These are phyloP conservation scores for Muricea muricata DNA, from an alignment of 92 coral and sea anemone species.

Conservation along the genomic window DNA sequence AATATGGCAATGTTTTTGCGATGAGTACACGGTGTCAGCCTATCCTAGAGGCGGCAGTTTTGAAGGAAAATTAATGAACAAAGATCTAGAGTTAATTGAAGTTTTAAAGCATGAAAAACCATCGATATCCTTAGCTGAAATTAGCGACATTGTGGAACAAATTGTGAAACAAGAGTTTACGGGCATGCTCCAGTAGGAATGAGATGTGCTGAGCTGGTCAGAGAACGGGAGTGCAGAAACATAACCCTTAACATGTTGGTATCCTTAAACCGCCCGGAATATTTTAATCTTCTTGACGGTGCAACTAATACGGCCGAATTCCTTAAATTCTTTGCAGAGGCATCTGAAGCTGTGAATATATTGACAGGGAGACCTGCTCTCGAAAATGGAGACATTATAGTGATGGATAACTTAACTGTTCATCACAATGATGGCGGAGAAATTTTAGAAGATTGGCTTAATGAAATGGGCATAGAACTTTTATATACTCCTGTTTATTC, in stretches of 20 bases:
- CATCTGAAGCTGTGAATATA: neutral
- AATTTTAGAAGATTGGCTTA: neutral
- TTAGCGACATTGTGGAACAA: slow-evolving; percentile 10
- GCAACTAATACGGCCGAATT: slow-evolving; percentile 50
- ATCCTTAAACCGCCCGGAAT: slow-evolving; percentile 45
- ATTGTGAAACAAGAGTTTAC: slow-evolving; percentile 26
- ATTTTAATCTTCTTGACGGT: slow-evolving; percentile 50
- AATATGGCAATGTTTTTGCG: slow-evolving; percentile 53
- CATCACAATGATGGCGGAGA: slow-evolving; percentile 27
- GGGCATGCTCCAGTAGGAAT: slow-evolving; percentile 47
- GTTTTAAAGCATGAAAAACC: neutral
- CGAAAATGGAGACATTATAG: slow-evolving; percentile 40
- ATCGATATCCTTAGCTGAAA: slow-evolving; percentile 39
- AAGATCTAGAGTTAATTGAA: slow-evolving; percentile 57
- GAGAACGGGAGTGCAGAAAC: slow-evolving; percentile 46
- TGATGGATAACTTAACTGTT: slow-evolving; percentile 1
- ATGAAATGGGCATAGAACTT: slow-evolving; percentile 40
- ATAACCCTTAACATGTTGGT: slow-evolving; percentile 35
- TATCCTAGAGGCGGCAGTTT: slow-evolving; percentile 31
- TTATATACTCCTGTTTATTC: slow-evolving; percentile 63
- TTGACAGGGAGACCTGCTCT: slow-evolving; percentile 36
- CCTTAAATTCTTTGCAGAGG: slow-evolving; percentile 40
- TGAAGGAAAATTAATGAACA: slow-evolving; percentile 36
- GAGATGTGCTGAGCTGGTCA: slow-evolving; percentile 45
- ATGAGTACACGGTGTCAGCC: neutral